Evolutionary conservation across 2,113 vertebrate genomes (phyloP).

Genomic region (Phylloscopus whistleri): DNA sequence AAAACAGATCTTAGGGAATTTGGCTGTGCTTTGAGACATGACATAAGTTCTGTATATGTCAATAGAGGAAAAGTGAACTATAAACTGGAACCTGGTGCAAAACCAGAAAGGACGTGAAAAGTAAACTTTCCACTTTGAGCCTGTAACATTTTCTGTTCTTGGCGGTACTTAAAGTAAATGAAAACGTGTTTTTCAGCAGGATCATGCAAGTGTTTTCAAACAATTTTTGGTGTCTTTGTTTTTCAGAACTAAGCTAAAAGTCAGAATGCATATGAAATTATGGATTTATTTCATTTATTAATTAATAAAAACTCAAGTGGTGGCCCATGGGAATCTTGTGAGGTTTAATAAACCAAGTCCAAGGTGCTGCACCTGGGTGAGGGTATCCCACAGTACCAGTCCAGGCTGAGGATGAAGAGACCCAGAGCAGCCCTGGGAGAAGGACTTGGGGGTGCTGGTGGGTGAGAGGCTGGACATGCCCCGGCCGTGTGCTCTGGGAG

Average conservation of each 20-base stretch:
- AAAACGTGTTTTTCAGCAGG: background rate
- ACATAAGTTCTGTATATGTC: background rate
- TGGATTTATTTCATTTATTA: background rate
- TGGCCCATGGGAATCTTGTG: accelerated
- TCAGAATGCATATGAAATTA: background rate
- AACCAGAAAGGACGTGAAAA: background rate
- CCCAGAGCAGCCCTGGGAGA: background rate
- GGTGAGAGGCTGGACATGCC: background rate
- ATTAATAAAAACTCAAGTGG: background rate
- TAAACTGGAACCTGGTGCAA: background rate
- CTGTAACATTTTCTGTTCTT: background rate
- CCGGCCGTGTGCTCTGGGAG: background rate
- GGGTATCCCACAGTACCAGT: accelerated
- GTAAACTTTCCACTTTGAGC: background rate
- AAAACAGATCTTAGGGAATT: background rate
- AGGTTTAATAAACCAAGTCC: background rate
- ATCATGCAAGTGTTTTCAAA: background rate
- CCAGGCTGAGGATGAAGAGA: background rate
- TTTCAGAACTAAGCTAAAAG: background rate
- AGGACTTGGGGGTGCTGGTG: background rate
- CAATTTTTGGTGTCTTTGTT: background rate
- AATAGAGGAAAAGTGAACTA: background rate
- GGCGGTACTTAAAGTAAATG: background rate
- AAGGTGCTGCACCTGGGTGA: background rate
- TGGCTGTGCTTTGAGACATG: conserved; percentile 13